Evolutionary conservation across 2,797 vertebrate genomes (phyloP).

Genomic region (Brachymystax lenok): DNA sequence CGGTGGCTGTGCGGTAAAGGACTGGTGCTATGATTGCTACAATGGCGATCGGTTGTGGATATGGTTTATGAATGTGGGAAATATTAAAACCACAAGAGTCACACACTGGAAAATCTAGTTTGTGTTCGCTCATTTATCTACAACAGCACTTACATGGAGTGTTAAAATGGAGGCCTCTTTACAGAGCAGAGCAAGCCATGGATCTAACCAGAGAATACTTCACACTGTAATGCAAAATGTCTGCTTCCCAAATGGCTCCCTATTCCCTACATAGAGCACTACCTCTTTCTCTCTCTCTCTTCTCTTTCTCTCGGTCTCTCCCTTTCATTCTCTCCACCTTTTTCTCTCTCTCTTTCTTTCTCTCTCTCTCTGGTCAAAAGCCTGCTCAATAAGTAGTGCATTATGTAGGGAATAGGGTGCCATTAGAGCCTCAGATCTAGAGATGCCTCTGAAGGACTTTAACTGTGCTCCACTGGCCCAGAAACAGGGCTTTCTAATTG

Average conservation of each 20-base stretch:
- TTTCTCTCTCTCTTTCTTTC: no score
- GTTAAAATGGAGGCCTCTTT: neutral
- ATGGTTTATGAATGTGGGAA: neutral
- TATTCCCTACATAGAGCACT: neutral
- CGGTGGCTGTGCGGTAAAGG: neutral
- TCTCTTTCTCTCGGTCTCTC: neutral
- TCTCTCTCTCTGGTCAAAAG: no score
- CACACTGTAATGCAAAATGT: neutral
- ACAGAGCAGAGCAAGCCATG: neutral
- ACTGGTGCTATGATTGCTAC: neutral
- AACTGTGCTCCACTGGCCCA: constrained; percentile 70
- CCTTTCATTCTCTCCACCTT: neutral
- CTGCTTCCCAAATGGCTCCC: no score
- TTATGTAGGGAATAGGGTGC: neutral
- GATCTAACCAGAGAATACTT: neutral
- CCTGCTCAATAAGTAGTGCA: neutral
- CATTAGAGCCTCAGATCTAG: constrained; percentile 19
- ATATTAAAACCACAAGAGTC: neutral
- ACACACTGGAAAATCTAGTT: neutral
- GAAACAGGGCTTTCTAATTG: constrained; percentile 76
- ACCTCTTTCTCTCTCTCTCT: neutral
- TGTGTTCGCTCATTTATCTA: neutral
- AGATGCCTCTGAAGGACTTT: constrained; percentile 47
- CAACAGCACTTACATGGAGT: neutral
- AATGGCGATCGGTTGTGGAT: neutral